Evolutionary conservation across 1,140 invertebrate genomes (phyloP).

Genomic region (Aricia agestis): DNA sequence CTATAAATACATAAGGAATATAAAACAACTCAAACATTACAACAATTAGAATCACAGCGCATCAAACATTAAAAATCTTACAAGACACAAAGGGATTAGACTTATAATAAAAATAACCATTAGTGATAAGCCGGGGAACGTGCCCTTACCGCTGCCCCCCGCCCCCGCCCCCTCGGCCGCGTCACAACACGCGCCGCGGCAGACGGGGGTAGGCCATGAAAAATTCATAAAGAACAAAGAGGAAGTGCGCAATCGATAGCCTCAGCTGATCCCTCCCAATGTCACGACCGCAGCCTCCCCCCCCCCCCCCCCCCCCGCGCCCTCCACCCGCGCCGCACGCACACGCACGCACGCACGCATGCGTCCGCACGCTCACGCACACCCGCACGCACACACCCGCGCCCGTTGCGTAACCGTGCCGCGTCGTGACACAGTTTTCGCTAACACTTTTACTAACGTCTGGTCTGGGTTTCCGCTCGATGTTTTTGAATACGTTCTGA

Average conservation of each 20-base stretch:
- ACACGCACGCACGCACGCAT: constrained; percentile 29
- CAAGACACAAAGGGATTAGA: neutral
- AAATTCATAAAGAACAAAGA: constrained; percentile 66
- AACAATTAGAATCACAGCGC: no score
- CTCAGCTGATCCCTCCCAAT: constrained; percentile 69
- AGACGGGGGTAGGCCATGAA: constrained; percentile 45
- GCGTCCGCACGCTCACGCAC: constrained; percentile 26
- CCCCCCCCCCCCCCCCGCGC: neutral
- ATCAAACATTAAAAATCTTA: neutral
- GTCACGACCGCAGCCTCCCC: constrained; percentile 51
- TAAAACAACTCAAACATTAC: no score
- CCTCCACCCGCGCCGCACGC: constrained; percentile 36
- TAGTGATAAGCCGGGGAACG: neutral
- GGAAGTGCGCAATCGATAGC: constrained; percentile 69
- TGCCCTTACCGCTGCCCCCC: neutral
- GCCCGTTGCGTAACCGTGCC: constrained; percentile 22
- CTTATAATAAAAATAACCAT: neutral
- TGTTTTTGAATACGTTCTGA: neutral
- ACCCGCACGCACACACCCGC: constrained; percentile 27
- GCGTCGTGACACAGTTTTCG: neutral
- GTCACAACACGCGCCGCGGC: constrained; percentile 41
- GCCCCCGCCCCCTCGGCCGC: constrained; percentile 12
- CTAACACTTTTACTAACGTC: constrained; percentile 1
- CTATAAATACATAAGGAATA: no score
- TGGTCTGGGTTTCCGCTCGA: neutral